Base-by-base conservation (phyloP, 1,140 invertebrate genomes). In the Trachymyrmex cornetzi region DNA sequence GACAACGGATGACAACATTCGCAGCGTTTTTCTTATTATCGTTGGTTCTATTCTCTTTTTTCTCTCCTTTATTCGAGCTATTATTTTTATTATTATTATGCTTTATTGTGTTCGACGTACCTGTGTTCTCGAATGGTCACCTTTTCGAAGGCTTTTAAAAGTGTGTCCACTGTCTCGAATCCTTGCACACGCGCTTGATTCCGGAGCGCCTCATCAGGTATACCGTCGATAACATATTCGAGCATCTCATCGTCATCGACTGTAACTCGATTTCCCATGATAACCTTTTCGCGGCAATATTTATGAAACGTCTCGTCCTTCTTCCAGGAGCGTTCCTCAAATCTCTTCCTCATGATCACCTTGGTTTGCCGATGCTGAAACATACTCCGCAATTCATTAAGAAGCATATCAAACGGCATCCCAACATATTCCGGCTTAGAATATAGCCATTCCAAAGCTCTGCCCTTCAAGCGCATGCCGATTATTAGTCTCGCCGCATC, bases 371-470 rank as follows among this genome's bases (percentile, higher is more conserved):
- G 48, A 2, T 14, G 72, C 3, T 27, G n/a, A 12, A 66, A 85
- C 80, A 85, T 87, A 3, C 5, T 6, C 30, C 22, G 9, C 14
- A 84, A 12, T 1, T 24, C 38, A 4, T 0, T 16, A 0, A 84
- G 16, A 1, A 84, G 19, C 0, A 1, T 4, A 0, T 87, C 57
- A 3, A 75, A 57, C 0, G 44, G 0, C 80, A 87, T 77, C 1
- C 0, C 12, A 0, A 85, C 2, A n/a, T 75, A 22, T 14, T 87
- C 71, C 7, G 71, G 48, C 3, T 6, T 74, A 5, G 69, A 87
- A 27, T 77, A 66, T 1, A 88, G 50, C 82, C 82, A 86, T 2
- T 67, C 63, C 0, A 71, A 22, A 0, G 66, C 87, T 11, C 6
- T 69, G 2, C 11, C 22, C 3, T 50, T 69, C 67, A 75, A n/a